Evolutionary conservation across 2,888 invertebrate genomes (phyloP).

Genomic region (Drosophila siamana): DNA sequence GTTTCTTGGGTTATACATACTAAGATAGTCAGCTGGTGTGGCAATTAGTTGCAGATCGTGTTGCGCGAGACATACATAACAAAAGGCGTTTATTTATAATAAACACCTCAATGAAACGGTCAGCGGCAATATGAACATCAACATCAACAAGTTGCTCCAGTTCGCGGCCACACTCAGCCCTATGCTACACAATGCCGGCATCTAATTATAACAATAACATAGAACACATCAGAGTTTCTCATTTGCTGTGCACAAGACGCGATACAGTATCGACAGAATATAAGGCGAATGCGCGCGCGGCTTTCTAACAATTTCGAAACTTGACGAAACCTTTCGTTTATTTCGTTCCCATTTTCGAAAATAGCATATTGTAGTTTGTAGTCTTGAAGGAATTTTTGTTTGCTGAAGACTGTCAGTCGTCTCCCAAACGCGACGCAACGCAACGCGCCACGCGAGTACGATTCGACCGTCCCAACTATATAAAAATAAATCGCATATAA

Average conservation of each 20-base stretch:
- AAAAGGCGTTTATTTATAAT: conserved; percentile 66
- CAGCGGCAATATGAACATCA: conserved; percentile 31
- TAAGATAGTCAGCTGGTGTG: conserved; percentile 1
- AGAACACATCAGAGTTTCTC: conserved; percentile 19
- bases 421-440: conserved; percentile 61
- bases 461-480: conserved; percentile 38
- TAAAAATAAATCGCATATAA: conserved; percentile 57
- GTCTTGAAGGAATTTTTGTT: conserved; percentile 55
- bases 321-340: conserved; percentile 40
- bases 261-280: too few relatives aligned
- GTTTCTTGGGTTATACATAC: neutral
- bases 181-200: conserved; percentile 48
- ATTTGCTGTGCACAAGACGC: too few relatives aligned
- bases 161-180: conserved; percentile 49
- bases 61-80: conserved; percentile 5
- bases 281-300: conserved; percentile 19
- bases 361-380: conserved; percentile 55
- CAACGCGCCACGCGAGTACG: conserved; percentile 40
- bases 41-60: conserved; percentile 14
- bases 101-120: conserved; percentile 43
- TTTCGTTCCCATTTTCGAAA: conserved; percentile 64
- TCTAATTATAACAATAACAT: conserved; percentile 61
- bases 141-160: conserved; percentile 75
- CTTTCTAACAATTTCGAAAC: conserved; percentile 66
- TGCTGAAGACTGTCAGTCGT: conserved; percentile 62